These are phyloP conservation scores for Platycercus adscitus DNA, from an alignment of 2,113 vertebrate species.

Conservation along the genomic window DNA sequence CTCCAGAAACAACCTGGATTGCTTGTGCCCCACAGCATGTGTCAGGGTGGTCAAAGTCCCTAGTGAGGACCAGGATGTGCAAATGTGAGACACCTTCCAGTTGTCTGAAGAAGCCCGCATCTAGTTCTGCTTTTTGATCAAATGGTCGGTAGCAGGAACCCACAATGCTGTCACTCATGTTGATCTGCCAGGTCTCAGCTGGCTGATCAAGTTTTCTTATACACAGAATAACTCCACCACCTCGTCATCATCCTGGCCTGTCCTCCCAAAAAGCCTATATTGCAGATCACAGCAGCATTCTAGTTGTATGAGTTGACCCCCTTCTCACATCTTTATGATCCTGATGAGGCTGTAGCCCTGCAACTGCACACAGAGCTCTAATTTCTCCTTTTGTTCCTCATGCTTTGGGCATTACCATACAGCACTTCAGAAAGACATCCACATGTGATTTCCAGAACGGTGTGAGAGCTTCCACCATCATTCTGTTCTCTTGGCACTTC, in stretches of 20 bases:
- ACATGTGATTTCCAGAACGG: neutral
- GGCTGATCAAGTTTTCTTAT: neutral
- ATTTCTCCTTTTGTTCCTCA: neutral
- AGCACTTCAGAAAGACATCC: neutral
- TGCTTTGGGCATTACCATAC: neutral
- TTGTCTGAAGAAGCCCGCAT: neutral
- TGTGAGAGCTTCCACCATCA: neutral
- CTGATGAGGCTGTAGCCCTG: neutral
- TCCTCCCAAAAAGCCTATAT: neutral
- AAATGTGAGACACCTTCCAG: neutral
- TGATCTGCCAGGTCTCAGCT: neutral
- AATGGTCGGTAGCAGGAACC: neutral
- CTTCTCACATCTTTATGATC: neutral
- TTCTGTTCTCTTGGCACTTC: neutral
- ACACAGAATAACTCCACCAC: neutral
- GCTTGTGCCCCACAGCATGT: neutral
- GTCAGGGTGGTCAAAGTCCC: neutral
- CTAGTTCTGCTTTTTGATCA: neutral
- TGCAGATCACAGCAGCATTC: neutral
- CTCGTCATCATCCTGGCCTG: neutral
- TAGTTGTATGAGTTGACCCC: neutral
- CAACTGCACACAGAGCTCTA: neutral
- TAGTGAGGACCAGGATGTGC: neutral
- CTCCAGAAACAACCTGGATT: neutral
- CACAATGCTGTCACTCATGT: neutral